These are phyloP conservation scores for Lathronympha strigana DNA, from an alignment of 2,888 invertebrate genomes.

Conservation along the genomic window DNA sequence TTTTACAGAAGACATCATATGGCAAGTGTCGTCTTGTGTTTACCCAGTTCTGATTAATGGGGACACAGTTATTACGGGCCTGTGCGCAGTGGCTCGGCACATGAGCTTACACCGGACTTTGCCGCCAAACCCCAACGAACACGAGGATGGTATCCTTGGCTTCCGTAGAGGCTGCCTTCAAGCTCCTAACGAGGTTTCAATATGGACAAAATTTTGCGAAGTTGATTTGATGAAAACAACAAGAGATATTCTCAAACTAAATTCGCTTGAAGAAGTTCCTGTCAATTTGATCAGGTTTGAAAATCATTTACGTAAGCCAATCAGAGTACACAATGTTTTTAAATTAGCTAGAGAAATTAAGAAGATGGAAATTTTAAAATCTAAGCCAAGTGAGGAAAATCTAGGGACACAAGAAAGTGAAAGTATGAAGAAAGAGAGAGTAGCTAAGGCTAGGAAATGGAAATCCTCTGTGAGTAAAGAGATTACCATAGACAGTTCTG, in stretches of 20 bases:
- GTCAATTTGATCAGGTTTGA: conserved; percentile 91
- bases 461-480: conserved; percentile 72
- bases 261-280: conserved; percentile 80
- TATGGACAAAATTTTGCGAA: conserved; percentile 97
- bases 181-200: conserved; percentile 92
- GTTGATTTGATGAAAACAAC: conserved; percentile 88
- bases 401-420: conserved; percentile 40
- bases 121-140: conserved; percentile 54
- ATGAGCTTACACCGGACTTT: conserved; percentile 60
- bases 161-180: conserved; percentile 92
- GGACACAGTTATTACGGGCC: conserved; percentile 88
- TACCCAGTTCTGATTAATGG: conserved; percentile 87
- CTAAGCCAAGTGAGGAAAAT: conserved; percentile 50
- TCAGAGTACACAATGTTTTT: conserved; percentile 93
- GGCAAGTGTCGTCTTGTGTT: conserved; percentile 78
- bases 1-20: conserved; percentile 72
- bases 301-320: conserved; percentile 92
- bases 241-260: conserved; percentile 64
- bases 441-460: conserved; percentile 76
- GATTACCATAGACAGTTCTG: conserved; percentile 68
- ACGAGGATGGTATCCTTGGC: conserved; percentile 86
- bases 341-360: conserved; percentile 87
- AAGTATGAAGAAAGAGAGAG: conserved; percentile 48
- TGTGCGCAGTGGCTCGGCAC: conserved; percentile 87
- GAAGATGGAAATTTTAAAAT: conserved; percentile 57